Conservation (phyloP, 2,888 invertebrate species). For the Epiblema foenella region DNA sequence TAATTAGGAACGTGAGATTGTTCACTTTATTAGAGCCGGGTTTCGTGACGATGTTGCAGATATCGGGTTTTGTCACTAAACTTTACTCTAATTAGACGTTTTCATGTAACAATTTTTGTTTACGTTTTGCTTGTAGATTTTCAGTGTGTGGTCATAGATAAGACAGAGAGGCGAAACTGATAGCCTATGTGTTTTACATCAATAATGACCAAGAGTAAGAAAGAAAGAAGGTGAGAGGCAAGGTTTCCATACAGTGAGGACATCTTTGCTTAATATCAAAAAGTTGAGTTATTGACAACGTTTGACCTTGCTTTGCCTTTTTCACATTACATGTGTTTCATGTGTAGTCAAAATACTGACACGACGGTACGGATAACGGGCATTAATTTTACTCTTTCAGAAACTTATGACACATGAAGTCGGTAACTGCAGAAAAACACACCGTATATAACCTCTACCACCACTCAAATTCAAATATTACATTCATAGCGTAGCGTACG, state of each 20-base stretch:
- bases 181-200: neutral
- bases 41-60: constrained; percentile 73
- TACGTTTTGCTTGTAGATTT: constrained; percentile 28
- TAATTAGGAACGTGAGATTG: constrained; percentile 83
- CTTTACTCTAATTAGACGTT: constrained; percentile 73
- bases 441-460: no score
- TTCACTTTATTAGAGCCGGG: constrained; percentile 77
- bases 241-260: neutral
- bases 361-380: neutral
- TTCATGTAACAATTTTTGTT: constrained; percentile 66
- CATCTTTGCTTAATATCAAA: neutral
- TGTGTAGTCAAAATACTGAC: neutral
- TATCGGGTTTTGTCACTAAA: constrained; percentile 80
- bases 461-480: no score
- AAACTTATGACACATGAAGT: neutral
- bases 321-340: no score
- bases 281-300: no score
- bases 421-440: neutral
- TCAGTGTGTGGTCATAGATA: constrained; percentile 8
- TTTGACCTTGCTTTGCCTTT: no score
- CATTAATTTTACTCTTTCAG: neutral
- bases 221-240: neutral
- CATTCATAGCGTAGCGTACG: no score
- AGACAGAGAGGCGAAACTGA: neutral
- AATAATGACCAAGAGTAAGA: neutral